Percentiles rank a stretch among this genome's conserved stretches.
These are phyloP conservation scores for Hepsetus odoe DNA, from an alignment of 2,113 vertebrate genomes.

Conservation along the genomic window DNA sequence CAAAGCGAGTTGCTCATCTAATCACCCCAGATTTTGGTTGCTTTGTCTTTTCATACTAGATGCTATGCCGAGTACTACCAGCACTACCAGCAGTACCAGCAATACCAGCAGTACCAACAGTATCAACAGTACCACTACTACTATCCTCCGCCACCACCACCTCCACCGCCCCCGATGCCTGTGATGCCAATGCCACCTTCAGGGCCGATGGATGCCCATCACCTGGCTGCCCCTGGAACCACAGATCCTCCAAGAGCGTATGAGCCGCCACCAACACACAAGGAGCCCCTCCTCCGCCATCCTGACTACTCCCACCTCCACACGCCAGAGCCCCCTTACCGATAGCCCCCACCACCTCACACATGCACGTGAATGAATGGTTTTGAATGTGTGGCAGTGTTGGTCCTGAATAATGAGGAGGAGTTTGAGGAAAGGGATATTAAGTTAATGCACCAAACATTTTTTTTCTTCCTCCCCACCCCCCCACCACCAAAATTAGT, in stretches of 20 bases:
- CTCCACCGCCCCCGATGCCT: constrained; percentile 61
- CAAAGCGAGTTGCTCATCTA: neutral
- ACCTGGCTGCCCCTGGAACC: constrained; percentile 57
- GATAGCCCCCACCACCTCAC: constrained; percentile 66
- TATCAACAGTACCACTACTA: constrained; percentile 80
- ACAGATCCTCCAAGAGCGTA: constrained; percentile 77
- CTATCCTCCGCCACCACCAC: constrained; percentile 70
- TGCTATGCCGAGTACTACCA: constrained; percentile 81
- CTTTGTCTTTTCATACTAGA: constrained; percentile 55
- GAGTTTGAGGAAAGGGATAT: constrained; percentile 38
- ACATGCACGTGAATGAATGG: constrained; percentile 18
- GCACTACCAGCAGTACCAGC: constrained; percentile 79
- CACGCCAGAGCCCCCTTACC: constrained; percentile 80
- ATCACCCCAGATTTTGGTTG: neutral
- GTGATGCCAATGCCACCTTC: constrained; percentile 62
- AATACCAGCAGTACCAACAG: constrained; percentile 79
- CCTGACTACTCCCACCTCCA: constrained; percentile 76
- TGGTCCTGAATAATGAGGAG: constrained; percentile 41
- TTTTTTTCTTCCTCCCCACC: neutral
- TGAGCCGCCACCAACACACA: constrained; percentile 79
- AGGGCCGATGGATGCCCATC: constrained; percentile 53
- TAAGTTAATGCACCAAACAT: neutral
- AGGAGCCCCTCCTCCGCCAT: constrained; percentile 77
- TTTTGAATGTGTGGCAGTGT: constrained; percentile 26
- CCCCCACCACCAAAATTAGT: neutral